phyloP scores from a whole-genome alignment of 92 coral and sea anemone genomes.

The Chrysogorgia sp. region DNA sequence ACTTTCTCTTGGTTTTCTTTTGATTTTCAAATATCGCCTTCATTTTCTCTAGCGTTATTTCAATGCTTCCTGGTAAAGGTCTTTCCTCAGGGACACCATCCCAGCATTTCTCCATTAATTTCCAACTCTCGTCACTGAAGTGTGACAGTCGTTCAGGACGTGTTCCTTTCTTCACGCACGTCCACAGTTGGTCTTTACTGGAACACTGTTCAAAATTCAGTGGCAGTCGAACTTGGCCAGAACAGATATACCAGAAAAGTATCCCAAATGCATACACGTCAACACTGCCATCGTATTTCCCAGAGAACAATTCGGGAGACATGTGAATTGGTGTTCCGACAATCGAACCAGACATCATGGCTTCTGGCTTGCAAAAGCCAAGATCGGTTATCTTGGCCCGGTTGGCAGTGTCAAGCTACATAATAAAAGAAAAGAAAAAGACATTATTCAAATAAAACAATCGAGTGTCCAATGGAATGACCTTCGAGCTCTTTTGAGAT shows the following conservation, averaged over 20 bases:
- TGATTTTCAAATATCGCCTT: slow-evolving; percentile 15
- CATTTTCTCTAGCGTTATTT: slow-evolving; percentile 72
- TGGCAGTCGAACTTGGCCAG: slow-evolving; percentile 95
- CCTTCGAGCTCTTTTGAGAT: too few relatives aligned
- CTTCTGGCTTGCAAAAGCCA: slow-evolving; percentile 99
- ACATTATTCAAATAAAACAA: background rate
- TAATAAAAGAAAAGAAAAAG: background rate
- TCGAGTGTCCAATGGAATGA: too few relatives aligned
- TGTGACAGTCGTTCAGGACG: slow-evolving; percentile 92
- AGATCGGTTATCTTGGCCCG: slow-evolving; percentile 94
- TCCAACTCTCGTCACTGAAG: slow-evolving; percentile 97
- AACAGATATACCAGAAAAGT: slow-evolving; percentile 97
- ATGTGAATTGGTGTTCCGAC: slow-evolving; percentile 99
- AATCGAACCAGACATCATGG: slow-evolving; percentile 99
- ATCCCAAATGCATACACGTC: slow-evolving; percentile 98
- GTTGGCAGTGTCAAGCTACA: slow-evolving; percentile 83
- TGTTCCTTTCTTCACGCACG: slow-evolving; percentile 91
- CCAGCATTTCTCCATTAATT: slow-evolving; percentile 95
- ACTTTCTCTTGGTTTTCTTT: slow-evolving; percentile 37
- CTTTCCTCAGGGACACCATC: slow-evolving; percentile 83
- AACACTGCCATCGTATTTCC: slow-evolving; percentile 98
- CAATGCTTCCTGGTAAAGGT: slow-evolving; percentile 87
- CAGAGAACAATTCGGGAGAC: slow-evolving; percentile 99
- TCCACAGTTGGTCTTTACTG: slow-evolving; percentile 97
- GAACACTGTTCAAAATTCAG: slow-evolving; percentile 96